Evolutionary conservation across 2,113 vertebrate genomes (phyloP).

Genomic region (Tympanuchus pallidicinctus): DNA sequence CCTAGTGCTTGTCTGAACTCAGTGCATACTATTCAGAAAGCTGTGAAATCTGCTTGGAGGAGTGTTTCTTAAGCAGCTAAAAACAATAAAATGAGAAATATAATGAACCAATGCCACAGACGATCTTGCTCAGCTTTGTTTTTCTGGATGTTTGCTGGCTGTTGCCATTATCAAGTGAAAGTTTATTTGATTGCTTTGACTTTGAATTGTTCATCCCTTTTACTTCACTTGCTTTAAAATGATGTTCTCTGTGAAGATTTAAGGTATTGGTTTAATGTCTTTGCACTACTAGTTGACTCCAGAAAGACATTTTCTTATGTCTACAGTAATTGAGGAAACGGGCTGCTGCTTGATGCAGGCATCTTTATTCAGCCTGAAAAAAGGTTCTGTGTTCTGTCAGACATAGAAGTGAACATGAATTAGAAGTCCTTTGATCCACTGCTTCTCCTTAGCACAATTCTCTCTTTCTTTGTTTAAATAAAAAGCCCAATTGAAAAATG

Average conservation of each 20-base stretch:
- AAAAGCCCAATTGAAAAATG: neutral
- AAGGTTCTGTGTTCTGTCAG: neutral
- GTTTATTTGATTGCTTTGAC: neutral
- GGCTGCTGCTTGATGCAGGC: neutral
- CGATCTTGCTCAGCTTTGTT: neutral
- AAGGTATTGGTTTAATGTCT: neutral
- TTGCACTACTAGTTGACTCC: neutral
- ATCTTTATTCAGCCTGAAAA: neutral
- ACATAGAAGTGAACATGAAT: rapidly evolving
- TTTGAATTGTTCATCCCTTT: neutral
- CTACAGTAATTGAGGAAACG: neutral
- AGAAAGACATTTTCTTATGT: neutral
- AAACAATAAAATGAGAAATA: neutral
- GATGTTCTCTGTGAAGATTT: neutral
- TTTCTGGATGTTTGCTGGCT: neutral
- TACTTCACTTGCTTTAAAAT: neutral
- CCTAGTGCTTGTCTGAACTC: neutral
- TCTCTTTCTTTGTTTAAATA: neutral
- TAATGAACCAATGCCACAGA: neutral
- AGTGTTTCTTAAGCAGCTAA: neutral
- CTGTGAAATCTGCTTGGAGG: slow-evolving; percentile 17
- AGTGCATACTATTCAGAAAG: neutral
- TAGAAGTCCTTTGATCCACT: neutral
- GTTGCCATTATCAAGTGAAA: neutral
- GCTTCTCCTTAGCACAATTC: neutral